Evolutionary conservation across 1,140 invertebrate genomes (phyloP).

Genomic region (Bombus waltoni): DNA sequence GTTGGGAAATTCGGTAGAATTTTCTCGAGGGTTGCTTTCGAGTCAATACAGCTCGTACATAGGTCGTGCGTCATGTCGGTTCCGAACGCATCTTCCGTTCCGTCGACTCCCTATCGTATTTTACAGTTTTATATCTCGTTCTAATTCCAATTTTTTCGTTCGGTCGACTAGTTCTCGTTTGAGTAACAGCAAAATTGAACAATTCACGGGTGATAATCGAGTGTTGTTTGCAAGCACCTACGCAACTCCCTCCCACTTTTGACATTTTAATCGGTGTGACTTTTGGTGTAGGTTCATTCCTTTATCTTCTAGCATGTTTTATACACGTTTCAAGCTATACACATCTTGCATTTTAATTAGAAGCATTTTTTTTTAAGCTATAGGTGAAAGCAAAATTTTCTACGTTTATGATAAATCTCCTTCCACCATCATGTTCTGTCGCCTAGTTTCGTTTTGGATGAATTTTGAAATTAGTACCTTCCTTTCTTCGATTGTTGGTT

Average conservation of each 20-base stretch:
- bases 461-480: conserved; percentile 49
- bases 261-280: conserved; percentile 62
- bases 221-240: conserved; percentile 50
- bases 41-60: conserved; percentile 59
- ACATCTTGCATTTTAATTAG: neutral
- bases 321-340: neutral
- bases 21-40: conserved; percentile 52
- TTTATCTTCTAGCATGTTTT: conserved; percentile 34
- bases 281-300: conserved; percentile 33
- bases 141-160: neutral
- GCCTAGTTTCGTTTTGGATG: neutral
- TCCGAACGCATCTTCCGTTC: conserved; percentile 53
- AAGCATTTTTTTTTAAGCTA: neutral
- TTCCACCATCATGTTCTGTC: neutral
- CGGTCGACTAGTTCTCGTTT: neutral
- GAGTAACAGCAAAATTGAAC: neutral
- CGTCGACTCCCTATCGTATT: conserved; percentile 24
- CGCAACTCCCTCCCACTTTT: conserved; percentile 63
- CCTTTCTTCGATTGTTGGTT: neutral
- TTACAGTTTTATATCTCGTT: neutral
- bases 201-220: conserved; percentile 34
- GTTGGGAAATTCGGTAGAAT: conserved; percentile 28
- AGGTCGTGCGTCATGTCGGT: conserved; percentile 73
- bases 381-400: neutral
- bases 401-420: neutral